Evolutionary conservation across 2,797 vertebrate genomes (phyloP), one percentile per base, ranked within the genome.

Genomic region (Sphaeramia orbicularis): DNA sequence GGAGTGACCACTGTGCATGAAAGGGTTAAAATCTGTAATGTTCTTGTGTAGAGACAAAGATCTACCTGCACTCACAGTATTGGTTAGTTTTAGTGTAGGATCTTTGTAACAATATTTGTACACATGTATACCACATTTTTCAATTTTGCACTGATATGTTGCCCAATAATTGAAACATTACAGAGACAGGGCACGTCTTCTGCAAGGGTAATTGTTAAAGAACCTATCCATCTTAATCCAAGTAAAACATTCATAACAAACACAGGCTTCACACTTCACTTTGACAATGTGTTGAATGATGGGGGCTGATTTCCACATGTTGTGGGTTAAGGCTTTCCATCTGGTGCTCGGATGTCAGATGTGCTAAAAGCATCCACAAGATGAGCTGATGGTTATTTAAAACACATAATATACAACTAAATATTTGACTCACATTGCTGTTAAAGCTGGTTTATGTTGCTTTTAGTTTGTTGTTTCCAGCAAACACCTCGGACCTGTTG

Each of bases 201-300:
- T 57, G 57, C 30, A 74, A 24, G 61, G 49, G 63, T 12, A 44
- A 71, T 77, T 19, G 55, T 75, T 77, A 50, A 80, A 75, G 73
- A 84, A 84, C 80, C 38, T 37, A 74, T 52, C 62, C 37, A 24
- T 24, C 4, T 24, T 24, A 24, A 24, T 24, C 21, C 21, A 24
- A 24, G 21, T 24, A 24, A 24, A 24, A 24, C 55, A 66, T 77
- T 75, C 50, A 65, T 74, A 37, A 64, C 61, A 74, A 85, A 82
- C 59, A 74, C 48, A 66, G 53, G 70, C 38, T 47, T 66, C 57
- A 49, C 52, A 41, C 60, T 56, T 64, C 19, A 15, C 40, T 60
- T 62, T 68, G 61, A 71, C 71, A 64, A 32, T 9, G 47, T 71
- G 66, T 72, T 71, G 87, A 83, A 82, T 35, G 67, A 68, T 72